Evolutionary conservation across 2,888 invertebrate genomes (phyloP), one percentile per base, ranked within the genome.

Genomic region (Campopleginae sp.): DNA sequence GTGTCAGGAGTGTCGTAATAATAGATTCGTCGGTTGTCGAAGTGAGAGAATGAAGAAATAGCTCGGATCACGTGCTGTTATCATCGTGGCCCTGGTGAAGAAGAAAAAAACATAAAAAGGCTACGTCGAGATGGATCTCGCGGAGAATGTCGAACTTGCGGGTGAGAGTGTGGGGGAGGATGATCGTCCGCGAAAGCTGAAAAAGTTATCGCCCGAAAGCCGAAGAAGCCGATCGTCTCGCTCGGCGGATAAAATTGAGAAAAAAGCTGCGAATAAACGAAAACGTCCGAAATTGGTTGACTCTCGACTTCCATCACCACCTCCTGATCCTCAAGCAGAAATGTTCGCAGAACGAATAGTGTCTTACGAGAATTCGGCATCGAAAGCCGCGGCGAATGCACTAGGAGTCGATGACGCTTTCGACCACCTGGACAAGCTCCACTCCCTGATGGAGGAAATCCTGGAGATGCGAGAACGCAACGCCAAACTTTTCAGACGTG

Each of bases 401-500:
- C 94, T 95, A 87, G 95, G 95, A 23, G 95, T 96, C 0, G 94
- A 96, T 14, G 96, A 96, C 88, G 95, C 96, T 0, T 95, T 98
- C 86, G 97, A 97, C 90, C 97, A 98, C 90, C 93, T 98, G 72
- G 97, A 97, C 88, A 97, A 97, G 89, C 94, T 98, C 8, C 96
- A 97, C 89, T 95, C 96, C 84, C 94, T 98, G 46, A 95, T 98
- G 93, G 97, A 98, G 90, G 97, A 97, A 90, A 95, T 97, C 87
- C 94, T 97, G 7, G 95, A 95, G 61, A 93, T 97, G 51, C 95
- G 96, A 87, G 96, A 97, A 89, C 96, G 97, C 87, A 97, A 97
- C 92, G 95, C 95, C 0, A 95, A 95, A 86, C 94, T 97, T 33
- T 95, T 96, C 80, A 95, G 95, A 87, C 95, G 96, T 74, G 95